These are phyloP conservation scores for Papilio polyxenes DNA, from an alignment of 1,140 invertebrate species.

Conservation along the genomic window DNA sequence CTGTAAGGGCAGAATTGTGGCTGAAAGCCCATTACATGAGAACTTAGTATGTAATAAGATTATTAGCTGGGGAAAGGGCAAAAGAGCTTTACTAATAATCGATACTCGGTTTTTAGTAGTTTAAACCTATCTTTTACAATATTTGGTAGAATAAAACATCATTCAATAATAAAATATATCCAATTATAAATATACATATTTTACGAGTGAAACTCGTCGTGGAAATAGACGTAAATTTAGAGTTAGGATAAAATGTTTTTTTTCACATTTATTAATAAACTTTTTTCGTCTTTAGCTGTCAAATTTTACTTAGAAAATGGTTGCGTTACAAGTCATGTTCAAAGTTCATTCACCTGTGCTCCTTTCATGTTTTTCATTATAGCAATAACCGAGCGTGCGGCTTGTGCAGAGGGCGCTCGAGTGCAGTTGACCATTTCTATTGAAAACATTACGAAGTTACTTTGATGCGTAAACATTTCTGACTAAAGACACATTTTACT, in stretches of 20 bases:
- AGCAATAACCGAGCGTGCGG: not conserved
- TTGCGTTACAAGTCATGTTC: not conserved
- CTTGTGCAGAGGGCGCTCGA: not conserved
- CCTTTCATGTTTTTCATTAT: constrained; percentile 9
- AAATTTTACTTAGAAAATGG: too few species aligned
- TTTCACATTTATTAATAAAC: too few species aligned
- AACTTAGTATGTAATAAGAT: constrained; percentile 20
- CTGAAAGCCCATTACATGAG: not conserved
- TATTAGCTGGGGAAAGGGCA: not conserved
- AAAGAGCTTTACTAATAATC: not conserved
- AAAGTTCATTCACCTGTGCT: not conserved
- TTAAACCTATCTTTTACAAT: not conserved
- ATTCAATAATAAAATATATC: too few species aligned
- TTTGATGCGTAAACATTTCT: not conserved
- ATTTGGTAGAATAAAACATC: too few species aligned
- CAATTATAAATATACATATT: too few species aligned
- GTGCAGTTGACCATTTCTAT: not conserved
- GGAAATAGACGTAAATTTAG: too few species aligned
- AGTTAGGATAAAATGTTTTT: too few species aligned
- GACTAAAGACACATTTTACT: too few species aligned
- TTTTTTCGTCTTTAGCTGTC: too few species aligned
- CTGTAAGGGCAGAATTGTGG: constrained; percentile 5
- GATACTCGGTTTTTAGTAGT: not conserved
- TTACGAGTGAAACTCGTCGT: too few species aligned
- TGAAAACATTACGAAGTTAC: not conserved